Base-by-base conservation (phyloP, 2,888 invertebrate species). In the Campaea margaritaria region DNA sequence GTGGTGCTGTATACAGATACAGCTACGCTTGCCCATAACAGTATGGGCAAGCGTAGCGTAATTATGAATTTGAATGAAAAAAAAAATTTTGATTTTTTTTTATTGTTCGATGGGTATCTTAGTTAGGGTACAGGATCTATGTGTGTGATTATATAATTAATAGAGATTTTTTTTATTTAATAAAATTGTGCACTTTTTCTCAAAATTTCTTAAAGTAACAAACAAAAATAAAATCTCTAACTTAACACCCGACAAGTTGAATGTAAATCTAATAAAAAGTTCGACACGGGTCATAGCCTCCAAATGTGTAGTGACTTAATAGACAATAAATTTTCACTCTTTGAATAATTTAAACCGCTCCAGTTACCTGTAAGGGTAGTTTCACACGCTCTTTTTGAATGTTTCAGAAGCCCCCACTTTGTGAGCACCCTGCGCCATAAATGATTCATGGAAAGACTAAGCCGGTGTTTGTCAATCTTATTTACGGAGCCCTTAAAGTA, bases 361-460 rank as follows among this genome's bases (percentile, higher is more conserved):
- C 50, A 51, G 55, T 53, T 58, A 69, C 68, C 67, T 69, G 66
- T 52, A 58, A 62, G 63, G 49, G 64, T 67, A 56, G 64, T 63
- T 60, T 69, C 68, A 67, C 48, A 70, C 67, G 68, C 59, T 72
- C 64, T 71, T 69, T 72, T 69, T 79, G 73, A 78, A 81, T 79
- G 74, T 81, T 80, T 78, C 67, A 79, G 73, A 65, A 68, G 69
- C 71, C 73, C 69, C 70, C 70, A 74, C 75, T 81, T 78, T 73
- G 74, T 52, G 54, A 58, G 58, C 62, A 50, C 73, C 74, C 76
- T 76, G 68, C 63, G 45, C 58, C 60, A 82, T 84, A 77, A 83
- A 83, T 82, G 78, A 83, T 83, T 83, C 82, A 84, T 82, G 76
- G 67, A 71, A 63, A 67, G 67, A 62, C 70, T 65, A 68, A 65